These are phyloP conservation scores for Oncorhynchus tshawytscha DNA, from an alignment of 2,113 vertebrate genomes.

Conservation along the genomic window DNA sequence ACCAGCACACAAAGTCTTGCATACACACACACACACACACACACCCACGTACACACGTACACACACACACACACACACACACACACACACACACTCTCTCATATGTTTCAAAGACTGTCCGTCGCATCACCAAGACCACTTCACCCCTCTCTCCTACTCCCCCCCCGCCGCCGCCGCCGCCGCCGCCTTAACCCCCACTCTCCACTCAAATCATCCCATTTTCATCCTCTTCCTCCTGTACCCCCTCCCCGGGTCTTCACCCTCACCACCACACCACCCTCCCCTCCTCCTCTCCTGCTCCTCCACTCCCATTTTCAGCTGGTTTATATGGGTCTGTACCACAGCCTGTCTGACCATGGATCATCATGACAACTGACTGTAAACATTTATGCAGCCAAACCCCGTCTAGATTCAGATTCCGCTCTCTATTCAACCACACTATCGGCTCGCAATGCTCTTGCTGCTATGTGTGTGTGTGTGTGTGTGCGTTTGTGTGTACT, in stretches of 20 bases:
- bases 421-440: neutral
- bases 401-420: neutral
- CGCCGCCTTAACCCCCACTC: neutral
- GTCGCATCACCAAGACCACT: neutral
- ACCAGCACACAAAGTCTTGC: slow-evolving; percentile 16
- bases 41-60: slow-evolving; percentile 19
- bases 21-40: too few relatives aligned
- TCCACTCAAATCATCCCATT: neutral
- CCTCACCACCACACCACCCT: neutral
- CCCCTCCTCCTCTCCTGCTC: neutral
- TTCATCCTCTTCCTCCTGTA: neutral
- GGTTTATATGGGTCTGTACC: neutral
- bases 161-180: too few relatives aligned
- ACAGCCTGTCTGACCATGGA: neutral
- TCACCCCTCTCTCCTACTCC: neutral
- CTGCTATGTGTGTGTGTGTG: neutral
- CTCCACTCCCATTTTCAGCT: neutral
- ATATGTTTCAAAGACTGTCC: neutral
- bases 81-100: neutral
- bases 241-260: neutral
- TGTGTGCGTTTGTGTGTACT: neutral
- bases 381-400: neutral
- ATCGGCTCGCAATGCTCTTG: neutral
- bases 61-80: neutral
- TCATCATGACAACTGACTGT: neutral